Evolutionary conservation across 2,797 vertebrate genomes (phyloP), one percentile per base, ranked within the genome.

Genomic region (Varecia variegata): DNA sequence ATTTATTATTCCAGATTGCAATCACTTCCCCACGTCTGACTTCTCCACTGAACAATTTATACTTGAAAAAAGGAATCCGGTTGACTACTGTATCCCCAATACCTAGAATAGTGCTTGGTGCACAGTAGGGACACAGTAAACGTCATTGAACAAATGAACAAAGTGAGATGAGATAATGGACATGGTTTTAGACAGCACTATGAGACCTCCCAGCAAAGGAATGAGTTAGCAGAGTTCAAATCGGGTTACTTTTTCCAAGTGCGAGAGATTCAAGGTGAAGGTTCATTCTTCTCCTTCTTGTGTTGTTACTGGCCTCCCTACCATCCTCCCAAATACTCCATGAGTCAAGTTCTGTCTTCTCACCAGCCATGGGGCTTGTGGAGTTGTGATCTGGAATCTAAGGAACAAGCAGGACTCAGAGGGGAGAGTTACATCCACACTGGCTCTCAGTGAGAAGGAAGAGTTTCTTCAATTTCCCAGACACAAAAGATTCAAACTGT

Each of bases 1-100:
- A 81, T 88, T 87, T 76, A 86, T 50, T 73, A 84, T 20, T 86
- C 88, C 85, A 88, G 45, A 93, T 17, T n/a, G 40, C 40, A 89
- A 65, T 79, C n/a, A 18, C 23, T 71, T 84, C 43, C 27, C 60
- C 81, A 47, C 5, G 32, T 85, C 81, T 35, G 43, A 65, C 40
- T 50, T 77, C 7, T 47, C 62, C 80, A 56, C 0, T 14, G 47
- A 90, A 84, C 20, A n/a, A 67, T 20, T 94, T 87, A 45, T n/a
- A 30, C 52, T 77, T 65, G 60, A 84, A 54, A 27, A 85, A 88
- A 92, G 54, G 77, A 82, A 84, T 40, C 60, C 30, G 68, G 25
- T 58, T 85, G 81, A 21, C 47, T 20, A 3, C 77, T 56, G 23
- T 50, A 85, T 87, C 38, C 54, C 50, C 38, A 73, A 30, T 21